phyloP scores from a whole-genome alignment of 2,797 vertebrate species.

The Pachyuromys duprasi region DNA sequence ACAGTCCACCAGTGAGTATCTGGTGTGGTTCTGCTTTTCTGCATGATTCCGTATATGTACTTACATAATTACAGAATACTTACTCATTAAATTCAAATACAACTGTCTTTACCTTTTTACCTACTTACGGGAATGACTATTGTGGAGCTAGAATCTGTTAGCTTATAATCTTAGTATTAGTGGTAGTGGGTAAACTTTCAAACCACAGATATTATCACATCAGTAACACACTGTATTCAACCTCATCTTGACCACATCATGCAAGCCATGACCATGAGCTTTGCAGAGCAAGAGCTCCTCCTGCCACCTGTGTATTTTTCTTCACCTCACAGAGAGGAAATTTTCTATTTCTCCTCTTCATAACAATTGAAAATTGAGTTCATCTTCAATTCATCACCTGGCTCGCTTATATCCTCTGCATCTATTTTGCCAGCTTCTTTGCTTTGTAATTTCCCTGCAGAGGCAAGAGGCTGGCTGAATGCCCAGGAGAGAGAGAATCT shows the following conservation, averaged over 20 bases:
- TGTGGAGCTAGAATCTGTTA: background rate
- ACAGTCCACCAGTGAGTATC: background rate
- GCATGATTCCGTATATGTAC: background rate
- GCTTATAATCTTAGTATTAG: background rate
- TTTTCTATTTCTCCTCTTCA: background rate
- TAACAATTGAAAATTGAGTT: background rate
- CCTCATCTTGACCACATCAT: background rate
- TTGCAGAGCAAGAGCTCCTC: background rate
- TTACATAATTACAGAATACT: background rate
- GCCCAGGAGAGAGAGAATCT: slow-evolving; percentile 66
- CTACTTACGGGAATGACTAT: background rate
- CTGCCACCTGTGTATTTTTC: background rate
- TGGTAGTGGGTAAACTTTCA: background rate
- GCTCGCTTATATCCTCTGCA: background rate
- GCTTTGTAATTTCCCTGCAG: background rate
- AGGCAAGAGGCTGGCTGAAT: slow-evolving; percentile 30
- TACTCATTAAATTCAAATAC: background rate
- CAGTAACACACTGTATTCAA: background rate
- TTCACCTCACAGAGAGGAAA: background rate
- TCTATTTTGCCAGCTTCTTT: slow-evolving; percentile 1
- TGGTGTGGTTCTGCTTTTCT: background rate
- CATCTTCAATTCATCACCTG: background rate
- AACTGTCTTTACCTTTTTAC: background rate
- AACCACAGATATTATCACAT: background rate
- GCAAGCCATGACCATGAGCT: background rate